Base-by-base conservation (phyloP, 2,797 vertebrate genomes). In the Danio choprae region DNA sequence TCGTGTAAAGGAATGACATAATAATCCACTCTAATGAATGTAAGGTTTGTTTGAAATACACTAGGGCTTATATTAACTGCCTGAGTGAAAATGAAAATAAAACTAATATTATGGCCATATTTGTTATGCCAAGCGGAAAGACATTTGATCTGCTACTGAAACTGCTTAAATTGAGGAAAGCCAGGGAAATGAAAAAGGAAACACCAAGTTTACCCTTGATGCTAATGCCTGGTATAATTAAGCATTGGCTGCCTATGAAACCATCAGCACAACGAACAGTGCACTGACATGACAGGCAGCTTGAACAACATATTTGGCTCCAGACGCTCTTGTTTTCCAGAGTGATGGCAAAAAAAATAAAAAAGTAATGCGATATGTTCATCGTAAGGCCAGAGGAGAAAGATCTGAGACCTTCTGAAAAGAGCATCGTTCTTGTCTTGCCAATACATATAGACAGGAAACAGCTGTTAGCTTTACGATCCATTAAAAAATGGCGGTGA, bases 401-500 rank as follows among this genome's bases (percentile, higher is more conserved):
- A 43, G 62, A 82, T 82, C 62, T 74, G 59, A 83, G 41, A 50
- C 15, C 15, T 60, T 76, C 36, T 50, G 44, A 70, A 55, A 71
- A 58, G 51, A 63, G 72, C 71, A 81, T 20, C 7, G 5, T 69
- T 16, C 13, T 18, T 43, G 4, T 51, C 11, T 20, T 69, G 81
- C 81, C 77, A 81, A 53, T 7, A 58, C 76, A 68, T 76, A 36
- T 22, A 77, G n/a, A 48, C 69, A 81, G 51, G 83, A 91, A 88
- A 86, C 87, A 90, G 84, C 84, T 91, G 87, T 74, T 82, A 74
- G n/a, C 63, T 62, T 86, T 80, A 84, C 78, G 18, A 85, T 83
- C 10, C 48, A 67, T 40, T 74, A 83, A 63, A 84, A 79, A 83
- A 51, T 88, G 84, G 85, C 75, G 87, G 64, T 10, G 22, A 75